Conservation (phyloP, 2,797 vertebrate genomes). For the Acanthis flammea region DNA sequence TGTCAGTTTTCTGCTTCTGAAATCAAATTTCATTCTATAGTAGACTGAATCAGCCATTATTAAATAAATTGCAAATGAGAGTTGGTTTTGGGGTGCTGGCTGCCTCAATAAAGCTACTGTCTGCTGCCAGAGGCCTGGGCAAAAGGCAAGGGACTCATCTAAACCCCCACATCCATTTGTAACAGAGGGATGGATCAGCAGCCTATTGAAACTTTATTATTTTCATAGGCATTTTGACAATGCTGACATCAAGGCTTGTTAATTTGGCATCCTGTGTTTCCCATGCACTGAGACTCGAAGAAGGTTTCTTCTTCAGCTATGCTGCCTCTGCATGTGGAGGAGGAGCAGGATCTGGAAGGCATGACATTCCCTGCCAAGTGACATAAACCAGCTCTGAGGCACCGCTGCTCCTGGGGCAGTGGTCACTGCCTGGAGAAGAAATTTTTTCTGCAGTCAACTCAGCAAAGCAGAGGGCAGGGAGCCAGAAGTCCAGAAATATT, state of each 20-base stretch:
- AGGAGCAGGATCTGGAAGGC: neutral
- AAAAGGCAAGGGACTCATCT: neutral
- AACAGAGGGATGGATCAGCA: neutral
- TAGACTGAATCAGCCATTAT: neutral
- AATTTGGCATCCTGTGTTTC: neutral
- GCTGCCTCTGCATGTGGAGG: neutral
- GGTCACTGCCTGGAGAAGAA: neutral
- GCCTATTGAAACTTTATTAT: neutral
- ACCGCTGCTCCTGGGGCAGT: neutral
- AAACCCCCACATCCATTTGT: accelerated
- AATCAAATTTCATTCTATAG: neutral
- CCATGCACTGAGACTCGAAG: neutral
- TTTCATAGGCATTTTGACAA: neutral
- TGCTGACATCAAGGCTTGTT: neutral
- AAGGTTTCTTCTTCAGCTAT: neutral
- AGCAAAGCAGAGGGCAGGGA: neutral
- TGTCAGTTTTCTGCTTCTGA: neutral
- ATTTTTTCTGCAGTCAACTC: neutral
- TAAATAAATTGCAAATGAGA: neutral
- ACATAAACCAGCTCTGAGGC: neutral
- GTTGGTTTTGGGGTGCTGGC: neutral
- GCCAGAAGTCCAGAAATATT: neutral
- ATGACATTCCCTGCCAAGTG: accelerated
- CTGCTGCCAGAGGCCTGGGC: neutral
- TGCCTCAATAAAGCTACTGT: neutral